Percentiles rank a stretch among this genome's conserved stretches.
phyloP scores from a whole-genome alignment of 2,888 invertebrate species.

The Epistrophe eligans region DNA sequence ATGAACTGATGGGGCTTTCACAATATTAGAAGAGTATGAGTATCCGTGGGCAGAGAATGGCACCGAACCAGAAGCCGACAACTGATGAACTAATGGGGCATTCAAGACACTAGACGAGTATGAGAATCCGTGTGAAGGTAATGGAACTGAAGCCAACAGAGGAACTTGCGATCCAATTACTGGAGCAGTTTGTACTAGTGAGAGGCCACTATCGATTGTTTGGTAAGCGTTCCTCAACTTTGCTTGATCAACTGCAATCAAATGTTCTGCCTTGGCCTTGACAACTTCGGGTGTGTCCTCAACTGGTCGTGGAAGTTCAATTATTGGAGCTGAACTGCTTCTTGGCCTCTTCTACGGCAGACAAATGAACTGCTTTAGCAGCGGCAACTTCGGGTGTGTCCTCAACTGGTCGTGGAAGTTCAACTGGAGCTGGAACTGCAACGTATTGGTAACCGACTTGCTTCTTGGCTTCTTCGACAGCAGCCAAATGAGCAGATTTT shows the following conservation, averaged over 20 bases:
- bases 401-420: neutral
- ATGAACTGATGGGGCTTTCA: neutral
- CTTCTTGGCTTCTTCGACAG: neutral
- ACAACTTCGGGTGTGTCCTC: neutral
- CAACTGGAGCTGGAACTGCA: too few relatives aligned
- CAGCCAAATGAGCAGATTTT: slow-evolving; percentile 1
- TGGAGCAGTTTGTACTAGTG: slow-evolving; percentile 26
- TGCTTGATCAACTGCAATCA: slow-evolving; percentile 80
- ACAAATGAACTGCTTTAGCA: slow-evolving; percentile 6
- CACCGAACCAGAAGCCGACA: neutral
- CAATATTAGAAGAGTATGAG: slow-evolving; percentile 2
- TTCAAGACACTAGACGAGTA: slow-evolving; percentile 1
- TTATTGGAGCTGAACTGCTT: neutral
- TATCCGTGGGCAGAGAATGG: neutral
- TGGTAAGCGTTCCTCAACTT: slow-evolving; percentile 73
- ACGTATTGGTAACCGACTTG: neutral
- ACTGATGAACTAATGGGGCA: neutral
- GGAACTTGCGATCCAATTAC: neutral
- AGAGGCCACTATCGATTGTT: slow-evolving; percentile 48
- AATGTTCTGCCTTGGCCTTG: slow-evolving; percentile 81
- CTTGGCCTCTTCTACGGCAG: neutral
- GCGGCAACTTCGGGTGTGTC: slow-evolving; percentile 5
- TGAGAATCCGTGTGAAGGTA: neutral
- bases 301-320: neutral
- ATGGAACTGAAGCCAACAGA: neutral